Evolutionary conservation across 2,888 invertebrate species (phyloP).

Genomic region (Platerodrilus igneus): DNA sequence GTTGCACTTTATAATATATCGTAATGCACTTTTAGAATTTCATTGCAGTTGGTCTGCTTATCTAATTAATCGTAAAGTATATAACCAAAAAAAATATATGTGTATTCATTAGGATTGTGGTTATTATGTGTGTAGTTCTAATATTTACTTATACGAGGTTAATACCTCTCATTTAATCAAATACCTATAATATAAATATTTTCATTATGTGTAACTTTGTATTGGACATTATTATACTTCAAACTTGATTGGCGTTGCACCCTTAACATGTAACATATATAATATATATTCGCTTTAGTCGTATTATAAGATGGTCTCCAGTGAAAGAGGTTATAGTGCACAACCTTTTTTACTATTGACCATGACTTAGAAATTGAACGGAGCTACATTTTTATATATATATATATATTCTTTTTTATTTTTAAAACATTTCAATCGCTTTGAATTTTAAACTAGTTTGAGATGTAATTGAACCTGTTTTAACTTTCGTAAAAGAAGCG

Average conservation of each 20-base stretch:
- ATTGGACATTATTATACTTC: too few relatives aligned
- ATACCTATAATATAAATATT: slow-evolving; percentile 21
- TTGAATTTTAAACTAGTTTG: slow-evolving; percentile 15
- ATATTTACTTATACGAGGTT: slow-evolving; percentile 30
- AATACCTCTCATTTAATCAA: slow-evolving; percentile 26
- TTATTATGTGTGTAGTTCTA: slow-evolving; percentile 47
- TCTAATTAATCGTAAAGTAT: slow-evolving; percentile 44
- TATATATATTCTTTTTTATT: background rate
- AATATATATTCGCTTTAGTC: slow-evolving; percentile 22
- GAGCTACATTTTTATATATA: slow-evolving; percentile 11
- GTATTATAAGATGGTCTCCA: slow-evolving; percentile 32
- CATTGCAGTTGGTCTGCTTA: slow-evolving; percentile 45
- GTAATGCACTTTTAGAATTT: slow-evolving; percentile 27
- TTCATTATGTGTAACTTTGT: too few relatives aligned
- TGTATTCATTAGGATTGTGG: slow-evolving; percentile 40
- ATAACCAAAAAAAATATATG: slow-evolving; percentile 37
- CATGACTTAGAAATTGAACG: slow-evolving; percentile 14
- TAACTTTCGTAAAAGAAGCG: slow-evolving; percentile 10
- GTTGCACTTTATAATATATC: slow-evolving; percentile 38
- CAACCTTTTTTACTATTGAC: slow-evolving; percentile 33
- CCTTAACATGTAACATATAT: slow-evolving; percentile 24
- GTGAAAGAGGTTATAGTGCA: slow-evolving; percentile 36
- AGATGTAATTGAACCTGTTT: slow-evolving; percentile 16
- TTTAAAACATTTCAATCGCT: slow-evolving; percentile 7
- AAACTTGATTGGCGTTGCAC: slow-evolving; percentile 22